phyloP scores from a whole-genome alignment of 2,888 invertebrate genomes.

The Suillia variegata region DNA sequence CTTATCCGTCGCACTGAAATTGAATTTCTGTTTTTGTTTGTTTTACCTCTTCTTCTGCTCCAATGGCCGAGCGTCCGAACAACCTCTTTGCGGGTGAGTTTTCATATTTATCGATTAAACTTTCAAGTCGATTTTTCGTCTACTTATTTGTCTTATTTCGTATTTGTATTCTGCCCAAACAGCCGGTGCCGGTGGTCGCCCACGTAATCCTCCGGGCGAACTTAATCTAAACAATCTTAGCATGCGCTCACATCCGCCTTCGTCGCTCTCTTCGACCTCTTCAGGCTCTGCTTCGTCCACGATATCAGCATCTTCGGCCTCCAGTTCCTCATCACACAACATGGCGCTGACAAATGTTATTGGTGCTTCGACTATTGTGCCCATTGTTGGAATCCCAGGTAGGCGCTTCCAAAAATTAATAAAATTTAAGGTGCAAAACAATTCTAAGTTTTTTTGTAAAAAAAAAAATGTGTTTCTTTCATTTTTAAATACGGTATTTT shows the following conservation, averaged over 20 bases:
- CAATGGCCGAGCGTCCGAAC: conserved; percentile 60
- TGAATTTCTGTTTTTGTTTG: neutral
- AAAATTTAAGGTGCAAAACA: no score
- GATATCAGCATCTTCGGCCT: conserved; percentile 43
- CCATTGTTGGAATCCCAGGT: conserved; percentile 44
- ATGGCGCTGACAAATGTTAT: conserved; percentile 13
- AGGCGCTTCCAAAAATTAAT: conserved; percentile 68
- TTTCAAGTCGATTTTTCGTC: conserved; percentile 16
- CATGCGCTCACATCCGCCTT: conserved; percentile 51
- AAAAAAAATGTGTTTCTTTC: no score
- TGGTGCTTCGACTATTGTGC: conserved; percentile 18
- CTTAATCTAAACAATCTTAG: conserved; percentile 53
- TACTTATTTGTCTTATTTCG: neutral
- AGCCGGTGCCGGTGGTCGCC: conserved; percentile 47
- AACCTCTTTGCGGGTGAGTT: conserved; percentile 56
- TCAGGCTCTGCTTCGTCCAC: conserved; percentile 48
- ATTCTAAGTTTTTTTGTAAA: no score
- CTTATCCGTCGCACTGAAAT: neutral
- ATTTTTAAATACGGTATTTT: no score
- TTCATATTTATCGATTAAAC: conserved; percentile 21
- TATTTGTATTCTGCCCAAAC: no score
- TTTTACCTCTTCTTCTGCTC: conserved; percentile 7
- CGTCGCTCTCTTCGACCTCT: conserved; percentile 51
- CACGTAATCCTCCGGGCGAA: conserved; percentile 56
- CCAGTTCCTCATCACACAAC: conserved; percentile 54